A percentile compares a stretch with the other conserved stretches of the same genome.
phyloP scores from a whole-genome alignment of 2,888 invertebrate species.

The Dasysyrphus tricinctus region DNA sequence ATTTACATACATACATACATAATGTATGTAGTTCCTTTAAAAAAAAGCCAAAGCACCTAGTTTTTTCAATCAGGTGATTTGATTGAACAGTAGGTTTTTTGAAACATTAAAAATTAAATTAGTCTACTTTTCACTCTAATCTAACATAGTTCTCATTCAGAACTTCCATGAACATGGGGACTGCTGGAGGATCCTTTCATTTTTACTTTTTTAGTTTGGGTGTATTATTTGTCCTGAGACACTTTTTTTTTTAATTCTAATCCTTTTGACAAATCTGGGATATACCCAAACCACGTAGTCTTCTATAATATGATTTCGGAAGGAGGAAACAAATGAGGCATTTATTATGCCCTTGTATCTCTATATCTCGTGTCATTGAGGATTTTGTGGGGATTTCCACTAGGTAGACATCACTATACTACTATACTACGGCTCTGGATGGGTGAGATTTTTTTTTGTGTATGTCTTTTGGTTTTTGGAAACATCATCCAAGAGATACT shows the following conservation, averaged over 20 bases:
- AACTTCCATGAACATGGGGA: neutral
- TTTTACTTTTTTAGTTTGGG: conserved; percentile 17
- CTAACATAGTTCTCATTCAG: conserved; percentile 9
- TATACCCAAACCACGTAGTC: conserved; percentile 23
- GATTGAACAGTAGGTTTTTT: too few relatives aligned
- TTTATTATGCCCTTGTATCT: conserved; percentile 40
- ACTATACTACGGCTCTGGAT: too few relatives aligned
- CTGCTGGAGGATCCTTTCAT: neutral
- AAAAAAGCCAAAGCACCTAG: too few relatives aligned
- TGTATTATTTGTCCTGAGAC: neutral
- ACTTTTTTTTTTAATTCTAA: conserved; percentile 17
- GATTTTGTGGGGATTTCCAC: conserved; percentile 13
- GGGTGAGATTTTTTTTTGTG: neutral
- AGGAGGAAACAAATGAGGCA: conserved; percentile 13
- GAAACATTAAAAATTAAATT: conserved; percentile 34
- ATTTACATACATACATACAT: too few relatives aligned
- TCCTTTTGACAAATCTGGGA: conserved; percentile 61
- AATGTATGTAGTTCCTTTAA: too few relatives aligned
- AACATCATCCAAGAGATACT: neutral
- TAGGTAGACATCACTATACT: too few relatives aligned
- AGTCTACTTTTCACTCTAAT: conserved; percentile 40
- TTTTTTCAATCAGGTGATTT: too few relatives aligned
- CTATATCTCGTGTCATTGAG: neutral
- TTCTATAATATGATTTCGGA: conserved; percentile 10
- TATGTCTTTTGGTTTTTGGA: conserved; percentile 4